Percentiles rank a stretch among this genome's conserved stretches.
phyloP scores from a whole-genome alignment of 2,113 vertebrate genomes.

The Microcebus griseorufus region DNA sequence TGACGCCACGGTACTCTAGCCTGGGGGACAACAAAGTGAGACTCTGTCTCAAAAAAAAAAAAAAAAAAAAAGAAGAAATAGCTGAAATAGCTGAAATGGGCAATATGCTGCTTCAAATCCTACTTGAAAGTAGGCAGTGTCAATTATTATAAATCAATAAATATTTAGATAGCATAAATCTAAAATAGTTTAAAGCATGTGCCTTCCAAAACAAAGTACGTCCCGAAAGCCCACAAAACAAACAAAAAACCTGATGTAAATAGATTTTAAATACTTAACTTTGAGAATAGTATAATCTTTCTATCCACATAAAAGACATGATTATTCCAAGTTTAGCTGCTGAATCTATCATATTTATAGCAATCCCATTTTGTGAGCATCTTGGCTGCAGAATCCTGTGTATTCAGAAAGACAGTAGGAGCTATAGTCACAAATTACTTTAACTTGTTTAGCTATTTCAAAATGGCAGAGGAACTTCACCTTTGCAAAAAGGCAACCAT shows the following conservation, averaged over 20 bases:
- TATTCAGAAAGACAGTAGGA: neutral
- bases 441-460: neutral
- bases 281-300: slow-evolving; percentile 3
- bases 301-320: neutral
- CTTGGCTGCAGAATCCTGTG: neutral
- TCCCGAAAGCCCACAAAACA: neutral
- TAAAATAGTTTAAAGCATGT: slow-evolving; percentile 40
- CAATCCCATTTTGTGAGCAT: neutral
- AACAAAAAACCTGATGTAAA: neutral
- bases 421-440: neutral
- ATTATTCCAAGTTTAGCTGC: slow-evolving; percentile 22
- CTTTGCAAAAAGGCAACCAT: slow-evolving; percentile 27
- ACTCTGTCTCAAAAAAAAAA: no score
- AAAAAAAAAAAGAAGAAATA: neutral
- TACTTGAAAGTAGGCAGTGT: neutral
- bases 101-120: neutral
- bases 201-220: neutral
- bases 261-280: neutral
- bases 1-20: no score
- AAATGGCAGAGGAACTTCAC: neutral
- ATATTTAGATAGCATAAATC: slow-evolving; percentile 21
- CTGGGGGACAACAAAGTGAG: no score
- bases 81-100: slow-evolving; percentile 19
- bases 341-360: slow-evolving; percentile 26
- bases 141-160: slow-evolving; percentile 10